Conservation (phyloP, 2,888 invertebrate genomes). For the Apotomis betuletana region DNA sequence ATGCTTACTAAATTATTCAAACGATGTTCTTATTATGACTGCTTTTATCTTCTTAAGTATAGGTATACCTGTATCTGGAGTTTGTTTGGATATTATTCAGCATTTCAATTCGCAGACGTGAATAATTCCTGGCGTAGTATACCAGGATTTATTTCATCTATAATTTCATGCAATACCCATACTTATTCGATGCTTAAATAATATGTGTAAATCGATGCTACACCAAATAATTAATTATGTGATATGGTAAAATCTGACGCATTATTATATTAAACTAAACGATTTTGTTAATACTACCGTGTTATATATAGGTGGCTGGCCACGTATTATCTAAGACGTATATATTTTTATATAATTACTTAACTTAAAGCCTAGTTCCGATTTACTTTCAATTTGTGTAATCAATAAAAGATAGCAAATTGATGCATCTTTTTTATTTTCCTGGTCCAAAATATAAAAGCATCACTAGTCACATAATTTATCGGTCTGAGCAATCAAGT, state of each 20-base stretch:
- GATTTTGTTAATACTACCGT: slow-evolving; percentile 39
- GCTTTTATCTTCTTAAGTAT: too few relatives aligned
- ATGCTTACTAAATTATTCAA: too few relatives aligned
- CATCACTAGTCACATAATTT: background rate
- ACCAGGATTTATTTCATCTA: background rate
- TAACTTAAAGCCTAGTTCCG: slow-evolving; percentile 67
- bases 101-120: too few relatives aligned
- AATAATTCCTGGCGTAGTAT: too few relatives aligned
- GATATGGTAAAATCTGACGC: slow-evolving; percentile 56
- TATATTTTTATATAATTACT: slow-evolving; percentile 68
- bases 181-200: slow-evolving; percentile 10
- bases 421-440: slow-evolving; percentile 62
- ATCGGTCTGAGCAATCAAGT: too few relatives aligned
- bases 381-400: slow-evolving; percentile 79
- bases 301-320: slow-evolving; percentile 75
- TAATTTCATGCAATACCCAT: background rate
- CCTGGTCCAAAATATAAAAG: slow-evolving; percentile 8
- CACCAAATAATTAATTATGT: slow-evolving; percentile 59
- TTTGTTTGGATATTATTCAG: too few relatives aligned
- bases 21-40: too few relatives aligned
- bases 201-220: slow-evolving; percentile 42
- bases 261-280: slow-evolving; percentile 47
- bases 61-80: too few relatives aligned
- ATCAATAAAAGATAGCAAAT: slow-evolving; percentile 82
- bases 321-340: slow-evolving; percentile 71